These are phyloP conservation scores for Agrilus planipennis DNA, from an alignment of 1,140 invertebrate species.

Conservation along the genomic window DNA sequence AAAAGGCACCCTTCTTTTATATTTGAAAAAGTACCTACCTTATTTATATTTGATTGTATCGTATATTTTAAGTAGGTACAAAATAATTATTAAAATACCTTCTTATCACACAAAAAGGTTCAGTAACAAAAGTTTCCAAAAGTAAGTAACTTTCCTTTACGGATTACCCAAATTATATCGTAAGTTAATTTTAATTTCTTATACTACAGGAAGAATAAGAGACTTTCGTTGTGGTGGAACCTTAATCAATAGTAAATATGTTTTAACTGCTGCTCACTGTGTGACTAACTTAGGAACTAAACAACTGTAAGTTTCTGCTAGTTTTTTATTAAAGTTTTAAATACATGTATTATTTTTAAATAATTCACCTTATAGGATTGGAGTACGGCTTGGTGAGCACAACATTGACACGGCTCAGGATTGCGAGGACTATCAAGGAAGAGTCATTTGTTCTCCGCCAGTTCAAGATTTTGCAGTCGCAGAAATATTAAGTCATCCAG, in stretches of 20 bases:
- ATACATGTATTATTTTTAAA: background rate
- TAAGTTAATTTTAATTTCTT: too few species aligned
- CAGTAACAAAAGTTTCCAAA: too few species aligned
- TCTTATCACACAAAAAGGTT: too few species aligned
- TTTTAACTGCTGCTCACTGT: constrained; percentile 61
- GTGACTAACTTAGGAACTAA: constrained; percentile 35
- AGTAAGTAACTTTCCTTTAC: too few species aligned
- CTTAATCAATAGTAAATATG: constrained; percentile 49
- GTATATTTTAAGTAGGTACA: too few species aligned
- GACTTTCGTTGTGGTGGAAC: constrained; percentile 50
- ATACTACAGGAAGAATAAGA: constrained; percentile 30
- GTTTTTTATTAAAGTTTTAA: constrained; percentile 1
- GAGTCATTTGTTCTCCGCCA: constrained; percentile 39
- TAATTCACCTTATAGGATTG: constrained; percentile 32
- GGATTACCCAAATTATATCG: too few species aligned
- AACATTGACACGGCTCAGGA: constrained; percentile 43
- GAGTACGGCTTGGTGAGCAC: constrained; percentile 51
- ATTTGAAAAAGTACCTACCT: too few species aligned
- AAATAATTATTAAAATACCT: too few species aligned
- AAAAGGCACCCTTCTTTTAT: too few species aligned
- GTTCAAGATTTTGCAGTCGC: constrained; percentile 45
- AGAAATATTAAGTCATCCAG: constrained; percentile 39
- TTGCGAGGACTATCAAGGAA: constrained; percentile 39
- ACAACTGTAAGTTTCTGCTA: constrained; percentile 26
- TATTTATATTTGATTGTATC: too few species aligned